Percentiles rank a stretch among this genome's conserved stretches.
Conservation (phyloP, 2,888 invertebrate genomes). For the Caradrina kadenii region DNA sequence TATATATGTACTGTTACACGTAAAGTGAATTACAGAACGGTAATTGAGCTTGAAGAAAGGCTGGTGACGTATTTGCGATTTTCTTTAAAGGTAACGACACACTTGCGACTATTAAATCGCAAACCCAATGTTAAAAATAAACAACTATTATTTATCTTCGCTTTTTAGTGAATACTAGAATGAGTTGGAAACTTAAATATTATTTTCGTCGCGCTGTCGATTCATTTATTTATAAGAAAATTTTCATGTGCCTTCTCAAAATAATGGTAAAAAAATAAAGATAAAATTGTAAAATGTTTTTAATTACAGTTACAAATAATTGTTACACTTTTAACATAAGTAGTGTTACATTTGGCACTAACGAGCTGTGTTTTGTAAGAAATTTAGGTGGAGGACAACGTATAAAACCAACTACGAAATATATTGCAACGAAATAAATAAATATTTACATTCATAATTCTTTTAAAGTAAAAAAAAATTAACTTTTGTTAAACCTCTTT, state of each 20-base stretch:
- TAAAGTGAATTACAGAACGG: constrained; percentile 66
- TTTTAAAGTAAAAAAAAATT: no score
- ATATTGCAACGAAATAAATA: constrained; percentile 17
- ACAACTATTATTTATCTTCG: constrained; percentile 56
- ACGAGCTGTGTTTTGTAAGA: constrained; percentile 70
- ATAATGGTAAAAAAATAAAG: constrained; percentile 79
- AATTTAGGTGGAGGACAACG: constrained; percentile 60
- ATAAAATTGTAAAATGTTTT: constrained; percentile 82
- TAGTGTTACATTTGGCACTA: constrained; percentile 82
- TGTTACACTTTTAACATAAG: constrained; percentile 83
- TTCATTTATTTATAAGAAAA: constrained; percentile 87
- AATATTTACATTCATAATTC: constrained; percentile 16
- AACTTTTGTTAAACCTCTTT: neutral
- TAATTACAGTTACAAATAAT: constrained; percentile 83
- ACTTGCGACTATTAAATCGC: constrained; percentile 49
- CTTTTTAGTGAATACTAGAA: constrained; percentile 63
- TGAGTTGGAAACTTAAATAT: constrained; percentile 49
- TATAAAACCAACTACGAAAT: neutral
- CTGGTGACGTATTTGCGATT: constrained; percentile 66
- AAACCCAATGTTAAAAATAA: constrained; percentile 33
- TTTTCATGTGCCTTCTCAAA: constrained; percentile 90
- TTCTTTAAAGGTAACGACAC: constrained; percentile 46
- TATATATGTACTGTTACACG: constrained; percentile 71
- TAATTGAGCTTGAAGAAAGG: constrained; percentile 71
- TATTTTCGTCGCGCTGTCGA: constrained; percentile 71